Base-by-base conservation (phyloP, 2,113 vertebrate species). In the Pluvialis apricaria region DNA sequence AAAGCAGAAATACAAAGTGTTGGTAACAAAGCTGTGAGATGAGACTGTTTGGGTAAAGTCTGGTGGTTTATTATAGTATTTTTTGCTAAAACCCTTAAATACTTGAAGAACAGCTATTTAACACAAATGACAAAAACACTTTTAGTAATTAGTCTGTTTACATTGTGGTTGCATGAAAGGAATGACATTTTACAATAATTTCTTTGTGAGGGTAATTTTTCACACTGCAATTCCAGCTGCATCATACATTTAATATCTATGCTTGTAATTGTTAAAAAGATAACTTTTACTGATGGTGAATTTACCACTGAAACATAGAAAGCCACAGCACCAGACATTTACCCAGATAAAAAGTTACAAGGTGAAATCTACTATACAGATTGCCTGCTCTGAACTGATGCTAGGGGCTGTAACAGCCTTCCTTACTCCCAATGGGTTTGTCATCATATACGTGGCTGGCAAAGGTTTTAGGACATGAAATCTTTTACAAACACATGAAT, bases 391-490 rank as follows among this genome's bases (percentile, higher is more conserved):
- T 21, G 28, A 49, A 57, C 40, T 24, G 45, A 29, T 44, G 82
- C 83, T 64, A 57, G 42, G 20, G 51, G 62, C 90, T 87, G 0
- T 2, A 34, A 47, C 28, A 51, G 26, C 58, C 58, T 26, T 20
- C 45, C 75, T 42, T 13, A 4, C 11, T 57, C 54, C 51, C 64
- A 18, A 16, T 6, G 38, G 7, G 3, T 1, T 16, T 22, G 47
- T 25, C 42, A 36, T 44, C 78, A 9, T 1, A 24, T 4, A 55
- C 0, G 0, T 45, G 47, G 13, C n/a, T 81, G 8, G 0, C 42
- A 60, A 47, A 84, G 29, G 15, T 61, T 91, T 81, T 71, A 60
- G 45, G 28, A 52, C 45, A 47, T 10, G 6, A 75, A 64, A 64
- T 26, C 49, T 69, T 86, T 54, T 15, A 52, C 31, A 34, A 66